Percentiles rank a stretch among this genome's conserved stretches.
phyloP scores from a whole-genome alignment of 2,113 vertebrate species.

The Takifugu bimaculatus region DNA sequence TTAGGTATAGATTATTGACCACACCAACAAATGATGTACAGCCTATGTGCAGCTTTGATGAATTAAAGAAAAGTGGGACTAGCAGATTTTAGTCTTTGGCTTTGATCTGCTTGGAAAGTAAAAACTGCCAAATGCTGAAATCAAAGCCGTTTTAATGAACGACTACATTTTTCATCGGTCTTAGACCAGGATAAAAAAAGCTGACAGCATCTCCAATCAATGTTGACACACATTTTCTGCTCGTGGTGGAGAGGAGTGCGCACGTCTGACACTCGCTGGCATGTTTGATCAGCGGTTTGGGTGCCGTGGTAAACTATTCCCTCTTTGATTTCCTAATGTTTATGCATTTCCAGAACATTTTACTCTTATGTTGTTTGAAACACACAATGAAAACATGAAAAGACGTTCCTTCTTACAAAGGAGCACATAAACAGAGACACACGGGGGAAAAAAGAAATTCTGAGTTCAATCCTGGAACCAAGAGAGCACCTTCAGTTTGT shows the following conservation, averaged over 20 bases:
- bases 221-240: too few species aligned
- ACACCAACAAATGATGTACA: background rate
- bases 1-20: background rate
- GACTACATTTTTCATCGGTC: background rate
- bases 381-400: too few species aligned
- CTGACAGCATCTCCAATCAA: too few species aligned
- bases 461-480: slow-evolving; percentile 7
- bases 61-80: slow-evolving; percentile 34
- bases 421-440: background rate
- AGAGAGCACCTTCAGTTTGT: slow-evolving; percentile 17
- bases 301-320: too few species aligned
- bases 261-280: too few species aligned
- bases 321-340: too few species aligned
- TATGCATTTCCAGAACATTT: too few species aligned
- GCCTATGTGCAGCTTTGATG: slow-evolving; percentile 18
- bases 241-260: too few species aligned
- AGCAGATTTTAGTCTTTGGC: slow-evolving; percentile 29
- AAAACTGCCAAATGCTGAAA: slow-evolving; percentile 6
- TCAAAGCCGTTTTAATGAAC: background rate
- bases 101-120: slow-evolving; percentile 29
- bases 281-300: too few species aligned
- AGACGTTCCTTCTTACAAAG: background rate
- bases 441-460: background rate
- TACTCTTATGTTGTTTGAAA: too few species aligned
- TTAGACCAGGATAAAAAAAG: background rate